These are phyloP conservation scores for Agriopis leucophaearia DNA, from an alignment of 2,888 invertebrate genomes.

Conservation along the genomic window DNA sequence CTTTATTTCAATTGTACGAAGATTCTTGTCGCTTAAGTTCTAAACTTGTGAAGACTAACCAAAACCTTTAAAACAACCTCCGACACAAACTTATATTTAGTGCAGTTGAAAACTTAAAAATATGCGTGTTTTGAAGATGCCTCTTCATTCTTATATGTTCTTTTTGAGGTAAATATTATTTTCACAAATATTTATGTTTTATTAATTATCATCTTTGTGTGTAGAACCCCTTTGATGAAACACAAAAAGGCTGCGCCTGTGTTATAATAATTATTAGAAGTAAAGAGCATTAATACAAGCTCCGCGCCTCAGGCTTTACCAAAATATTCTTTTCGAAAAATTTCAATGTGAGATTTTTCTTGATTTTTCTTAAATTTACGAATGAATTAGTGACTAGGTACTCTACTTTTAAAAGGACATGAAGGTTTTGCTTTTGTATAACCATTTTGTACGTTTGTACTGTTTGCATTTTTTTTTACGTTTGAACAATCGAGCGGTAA, in stretches of 20 bases:
- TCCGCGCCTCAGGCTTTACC: conserved; percentile 19
- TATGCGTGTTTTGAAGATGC: conserved; percentile 13
- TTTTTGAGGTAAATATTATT: conserved; percentile 17
- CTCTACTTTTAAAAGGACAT: conserved; percentile 38
- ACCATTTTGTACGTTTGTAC: background rate
- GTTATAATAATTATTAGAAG: conserved; percentile 31
- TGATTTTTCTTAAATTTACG: too few relatives aligned
- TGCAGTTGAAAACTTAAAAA: background rate
- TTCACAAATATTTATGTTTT: too few relatives aligned
- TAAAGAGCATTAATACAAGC: conserved; percentile 39
- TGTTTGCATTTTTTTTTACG: background rate
- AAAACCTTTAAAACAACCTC: background rate
- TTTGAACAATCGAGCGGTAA: too few relatives aligned
- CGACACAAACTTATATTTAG: background rate
- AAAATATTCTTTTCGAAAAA: conserved; percentile 35
- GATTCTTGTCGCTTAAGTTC: too few relatives aligned
- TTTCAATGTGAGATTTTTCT: conserved; percentile 23
- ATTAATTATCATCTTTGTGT: conserved; percentile 6
- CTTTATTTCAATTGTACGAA: too few relatives aligned
- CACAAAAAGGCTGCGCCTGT: conserved; percentile 15
- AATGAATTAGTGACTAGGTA: conserved; percentile 33
- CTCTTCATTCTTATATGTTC: background rate
- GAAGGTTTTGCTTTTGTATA: background rate
- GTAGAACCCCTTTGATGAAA: conserved; percentile 15
- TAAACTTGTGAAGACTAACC: background rate